These are phyloP conservation scores for Patella caerulea DNA, from an alignment of 2,888 invertebrate species.

Conservation along the genomic window DNA sequence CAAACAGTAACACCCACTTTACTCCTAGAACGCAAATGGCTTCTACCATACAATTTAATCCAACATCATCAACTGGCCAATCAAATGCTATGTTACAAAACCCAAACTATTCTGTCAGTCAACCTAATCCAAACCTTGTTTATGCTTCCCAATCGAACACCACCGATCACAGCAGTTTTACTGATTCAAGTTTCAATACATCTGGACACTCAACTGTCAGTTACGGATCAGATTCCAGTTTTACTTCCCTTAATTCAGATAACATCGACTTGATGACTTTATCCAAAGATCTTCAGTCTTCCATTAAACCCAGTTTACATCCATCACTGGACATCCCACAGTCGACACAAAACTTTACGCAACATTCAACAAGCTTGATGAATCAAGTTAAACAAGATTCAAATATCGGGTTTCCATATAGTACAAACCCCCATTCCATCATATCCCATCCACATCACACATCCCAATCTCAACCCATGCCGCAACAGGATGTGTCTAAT, in stretches of 20 bases:
- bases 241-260: not conserved
- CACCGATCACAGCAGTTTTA: not conserved
- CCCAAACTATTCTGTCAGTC: not conserved
- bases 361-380: not conserved
- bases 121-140: not conserved
- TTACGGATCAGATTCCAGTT: not conserved
- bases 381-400: not conserved
- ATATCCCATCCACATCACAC: not conserved
- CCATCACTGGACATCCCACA: not conserved
- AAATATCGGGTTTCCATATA: not conserved
- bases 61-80: not conserved
- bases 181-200: conserved; percentile 7
- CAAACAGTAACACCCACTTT: not conserved
- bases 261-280: not conserved
- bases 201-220: not conserved
- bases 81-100: not conserved
- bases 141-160: not conserved
- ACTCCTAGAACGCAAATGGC: not conserved
- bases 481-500: not conserved
- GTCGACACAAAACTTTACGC: not conserved
- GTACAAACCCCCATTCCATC: not conserved
- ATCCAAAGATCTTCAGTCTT: not conserved
- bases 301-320: not conserved
- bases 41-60: not conserved
- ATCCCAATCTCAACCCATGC: not conserved